phyloP scores from a whole-genome alignment of 2,113 vertebrate species.

The Tinamus guttatus region DNA sequence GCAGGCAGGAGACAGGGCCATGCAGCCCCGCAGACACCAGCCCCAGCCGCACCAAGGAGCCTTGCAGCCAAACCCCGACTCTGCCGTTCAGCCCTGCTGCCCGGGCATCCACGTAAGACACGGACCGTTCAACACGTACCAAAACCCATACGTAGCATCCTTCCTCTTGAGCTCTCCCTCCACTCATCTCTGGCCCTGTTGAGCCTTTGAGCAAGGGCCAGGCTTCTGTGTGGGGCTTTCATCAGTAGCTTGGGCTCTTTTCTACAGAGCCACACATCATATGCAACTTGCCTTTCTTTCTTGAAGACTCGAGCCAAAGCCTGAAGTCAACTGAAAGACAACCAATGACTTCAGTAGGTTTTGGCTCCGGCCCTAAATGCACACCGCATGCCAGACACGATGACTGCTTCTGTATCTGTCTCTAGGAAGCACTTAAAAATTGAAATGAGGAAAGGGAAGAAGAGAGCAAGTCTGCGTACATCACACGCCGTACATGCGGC shows the following conservation, averaged over 20 bases:
- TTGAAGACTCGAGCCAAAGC: neutral
- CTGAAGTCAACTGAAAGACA: constrained; percentile 49
- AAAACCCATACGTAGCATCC: neutral
- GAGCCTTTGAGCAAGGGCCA: neutral
- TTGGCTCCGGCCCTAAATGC: constrained; percentile 36
- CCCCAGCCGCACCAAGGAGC: too few species aligned
- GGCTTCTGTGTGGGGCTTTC: neutral
- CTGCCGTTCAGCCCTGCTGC: too few species aligned
- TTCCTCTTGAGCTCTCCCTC: neutral
- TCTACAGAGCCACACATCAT: neutral
- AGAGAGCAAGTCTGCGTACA: constrained; percentile 22
- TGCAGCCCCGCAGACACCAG: too few species aligned
- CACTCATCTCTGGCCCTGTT: neutral
- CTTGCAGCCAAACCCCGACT: too few species aligned
- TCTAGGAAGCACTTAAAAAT: constrained; percentile 51
- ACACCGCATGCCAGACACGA: neutral
- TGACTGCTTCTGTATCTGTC: constrained; percentile 20
- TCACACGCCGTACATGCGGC: neutral
- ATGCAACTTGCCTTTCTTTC: neutral
- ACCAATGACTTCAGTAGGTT: neutral
- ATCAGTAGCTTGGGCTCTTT: neutral
- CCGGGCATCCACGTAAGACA: too few species aligned
- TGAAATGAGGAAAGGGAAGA: constrained; percentile 41
- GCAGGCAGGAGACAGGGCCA: too few species aligned
- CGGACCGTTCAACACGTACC: neutral